Evolutionary conservation across 1,140 invertebrate species (phyloP).

Genomic region (Globodera ellingtonae): DNA sequence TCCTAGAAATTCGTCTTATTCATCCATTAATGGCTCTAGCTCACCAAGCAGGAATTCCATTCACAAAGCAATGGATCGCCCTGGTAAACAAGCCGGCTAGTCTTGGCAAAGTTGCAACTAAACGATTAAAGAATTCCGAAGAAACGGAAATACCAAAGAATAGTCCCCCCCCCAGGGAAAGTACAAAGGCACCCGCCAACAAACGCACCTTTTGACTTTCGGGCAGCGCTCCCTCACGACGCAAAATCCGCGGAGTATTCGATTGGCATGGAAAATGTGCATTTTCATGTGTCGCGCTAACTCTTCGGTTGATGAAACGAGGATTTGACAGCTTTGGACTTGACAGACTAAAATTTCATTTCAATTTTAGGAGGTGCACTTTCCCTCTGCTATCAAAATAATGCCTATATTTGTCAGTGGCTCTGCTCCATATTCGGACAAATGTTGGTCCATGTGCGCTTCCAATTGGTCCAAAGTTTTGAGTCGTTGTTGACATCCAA

Average conservation of each 20-base stretch:
- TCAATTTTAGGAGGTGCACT: too few relatives aligned
- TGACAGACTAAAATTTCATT: not conserved
- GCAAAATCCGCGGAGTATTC: not conserved
- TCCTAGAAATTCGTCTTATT: slow-evolving; percentile 21
- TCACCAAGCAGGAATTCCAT: slow-evolving; percentile 44
- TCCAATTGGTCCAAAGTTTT: not conserved
- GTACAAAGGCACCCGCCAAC: not conserved
- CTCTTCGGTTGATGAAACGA: slow-evolving; percentile 18
- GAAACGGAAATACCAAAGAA: too few relatives aligned
- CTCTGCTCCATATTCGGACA: not conserved
- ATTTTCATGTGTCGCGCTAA: slow-evolving; percentile 27
- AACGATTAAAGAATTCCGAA: not conserved
- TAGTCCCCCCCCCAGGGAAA: not conserved
- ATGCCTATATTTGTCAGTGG: not conserved
- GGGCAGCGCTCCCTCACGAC: slow-evolving; percentile 5
- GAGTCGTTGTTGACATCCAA: not conserved
- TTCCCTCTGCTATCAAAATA: not conserved
- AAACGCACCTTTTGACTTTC: slow-evolving; percentile 1
- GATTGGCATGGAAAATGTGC: slow-evolving; percentile 31
- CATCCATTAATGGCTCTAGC: not conserved
- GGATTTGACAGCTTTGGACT: slow-evolving; percentile 23
- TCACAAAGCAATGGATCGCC: slow-evolving; percentile 41
- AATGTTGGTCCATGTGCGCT: slow-evolving; percentile 1
- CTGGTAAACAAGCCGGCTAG: slow-evolving; percentile 25
- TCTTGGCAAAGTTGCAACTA: slow-evolving; percentile 22